Conservation (phyloP, 53 echinoderm and acorn worm genomes). For the Paracentrotus lividus region DNA sequence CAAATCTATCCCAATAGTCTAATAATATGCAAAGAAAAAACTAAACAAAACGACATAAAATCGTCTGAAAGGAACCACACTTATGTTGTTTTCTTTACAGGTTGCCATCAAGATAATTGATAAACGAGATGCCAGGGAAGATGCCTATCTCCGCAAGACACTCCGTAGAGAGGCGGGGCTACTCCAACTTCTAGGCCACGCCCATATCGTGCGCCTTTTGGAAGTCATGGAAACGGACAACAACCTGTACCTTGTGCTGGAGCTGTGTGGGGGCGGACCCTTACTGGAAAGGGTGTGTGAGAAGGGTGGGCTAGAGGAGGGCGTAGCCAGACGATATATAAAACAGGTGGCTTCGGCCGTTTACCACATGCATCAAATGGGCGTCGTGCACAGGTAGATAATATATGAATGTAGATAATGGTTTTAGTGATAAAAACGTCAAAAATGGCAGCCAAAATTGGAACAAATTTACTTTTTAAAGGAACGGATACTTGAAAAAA, state of each 20-base stretch:
- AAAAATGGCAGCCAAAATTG: too few relatives aligned
- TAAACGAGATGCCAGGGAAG: constrained; percentile 81
- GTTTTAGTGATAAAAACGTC: background rate
- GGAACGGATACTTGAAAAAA: too few relatives aligned
- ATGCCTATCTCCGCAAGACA: constrained; percentile 90
- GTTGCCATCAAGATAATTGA: constrained; percentile 96
- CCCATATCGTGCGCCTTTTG: constrained; percentile 88
- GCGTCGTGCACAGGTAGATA: constrained; percentile 92
- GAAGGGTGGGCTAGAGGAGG: constrained; percentile 77
- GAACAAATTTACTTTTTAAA: too few relatives aligned
- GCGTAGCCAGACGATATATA: constrained; percentile 84
- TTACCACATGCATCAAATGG: constrained; percentile 90
- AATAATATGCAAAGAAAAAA: too few relatives aligned
- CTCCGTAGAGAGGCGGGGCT: constrained; percentile 91
- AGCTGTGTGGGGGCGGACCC: constrained; percentile 91
- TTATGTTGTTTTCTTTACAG: constrained; percentile 60
- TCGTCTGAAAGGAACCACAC: too few relatives aligned
- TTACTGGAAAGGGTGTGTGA: constrained; percentile 87
- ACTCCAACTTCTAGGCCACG: constrained; percentile 87
- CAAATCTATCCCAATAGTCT: too few relatives aligned
- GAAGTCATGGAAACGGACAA: constrained; percentile 99
- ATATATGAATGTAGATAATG: too few relatives aligned
- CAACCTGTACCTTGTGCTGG: constrained; percentile 92
- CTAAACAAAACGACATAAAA: too few relatives aligned
- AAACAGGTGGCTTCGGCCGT: constrained; percentile 94